A percentile compares a stretch with the other conserved stretches of the same genome.
Conservation (phyloP, 2,113 vertebrate species). For the Barnardius zonarius region DNA sequence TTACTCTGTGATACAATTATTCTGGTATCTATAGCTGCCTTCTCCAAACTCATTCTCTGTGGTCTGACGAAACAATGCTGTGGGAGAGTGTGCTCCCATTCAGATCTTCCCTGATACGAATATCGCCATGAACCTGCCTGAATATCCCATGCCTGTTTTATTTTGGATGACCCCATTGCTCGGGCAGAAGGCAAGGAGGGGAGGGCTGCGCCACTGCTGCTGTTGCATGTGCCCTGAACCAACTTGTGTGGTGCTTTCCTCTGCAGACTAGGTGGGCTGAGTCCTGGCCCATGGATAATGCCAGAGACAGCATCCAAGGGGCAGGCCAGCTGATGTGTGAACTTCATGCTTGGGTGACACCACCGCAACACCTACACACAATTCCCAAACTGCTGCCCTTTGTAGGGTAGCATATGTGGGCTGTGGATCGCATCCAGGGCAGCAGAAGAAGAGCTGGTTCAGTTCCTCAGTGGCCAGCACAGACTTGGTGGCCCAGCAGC, state of each 20-base stretch:
- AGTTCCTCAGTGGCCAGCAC: background rate
- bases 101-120: background rate
- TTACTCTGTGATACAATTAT: background rate
- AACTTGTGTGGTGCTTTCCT: background rate
- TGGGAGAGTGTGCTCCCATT: background rate
- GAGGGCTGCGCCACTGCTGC: background rate
- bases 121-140: background rate
- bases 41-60: background rate
- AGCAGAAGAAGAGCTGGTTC: background rate
- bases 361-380: rapidly evolving
- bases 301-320: background rate
- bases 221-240: background rate
- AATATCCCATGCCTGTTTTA: background rate
- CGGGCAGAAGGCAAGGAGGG: background rate
- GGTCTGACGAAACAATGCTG: background rate
- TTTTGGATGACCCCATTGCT: background rate
- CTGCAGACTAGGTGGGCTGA: background rate
- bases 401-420: background rate
- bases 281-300: background rate
- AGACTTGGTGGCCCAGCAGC: background rate
- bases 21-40: background rate
- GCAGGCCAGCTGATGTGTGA: background rate
- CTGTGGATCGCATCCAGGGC: background rate
- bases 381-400: background rate
- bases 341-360: background rate